phyloP scores from a whole-genome alignment of 2,113 vertebrate species.

The Dicaeum eximium region DNA sequence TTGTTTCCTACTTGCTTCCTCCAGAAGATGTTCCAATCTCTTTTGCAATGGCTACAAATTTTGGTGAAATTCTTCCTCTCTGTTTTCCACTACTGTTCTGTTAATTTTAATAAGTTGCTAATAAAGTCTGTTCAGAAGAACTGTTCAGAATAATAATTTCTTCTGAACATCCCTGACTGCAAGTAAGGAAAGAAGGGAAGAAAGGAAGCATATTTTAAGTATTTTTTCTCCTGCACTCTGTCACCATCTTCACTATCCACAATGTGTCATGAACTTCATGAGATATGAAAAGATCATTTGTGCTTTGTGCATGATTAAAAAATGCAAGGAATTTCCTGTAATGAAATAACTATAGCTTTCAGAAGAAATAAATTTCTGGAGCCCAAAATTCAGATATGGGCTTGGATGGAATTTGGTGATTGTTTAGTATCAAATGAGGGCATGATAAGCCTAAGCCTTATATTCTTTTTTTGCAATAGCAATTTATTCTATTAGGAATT shows the following conservation, averaged over 20 bases:
- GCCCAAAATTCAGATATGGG: background rate
- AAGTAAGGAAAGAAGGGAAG: background rate
- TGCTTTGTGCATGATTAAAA: background rate
- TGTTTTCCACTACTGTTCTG: background rate
- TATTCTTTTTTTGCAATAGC: background rate
- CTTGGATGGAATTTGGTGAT: background rate
- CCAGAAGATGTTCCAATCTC: background rate
- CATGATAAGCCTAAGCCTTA: background rate
- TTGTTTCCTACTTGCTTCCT: background rate
- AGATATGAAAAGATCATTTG: background rate
- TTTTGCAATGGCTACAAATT: background rate
- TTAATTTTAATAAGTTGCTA: background rate
- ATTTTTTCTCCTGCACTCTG: background rate
- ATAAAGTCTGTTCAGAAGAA: background rate
- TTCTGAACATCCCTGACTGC: background rate
- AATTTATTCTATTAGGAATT: background rate
- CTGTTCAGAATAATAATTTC: background rate
- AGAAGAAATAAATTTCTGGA: background rate
- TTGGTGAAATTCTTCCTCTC: background rate
- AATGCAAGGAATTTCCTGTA: background rate
- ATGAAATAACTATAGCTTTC: background rate
- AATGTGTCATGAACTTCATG: background rate
- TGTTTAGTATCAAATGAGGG: background rate
- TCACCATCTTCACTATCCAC: background rate
- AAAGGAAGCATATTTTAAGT: background rate